Percentiles rank a stretch among this genome's conserved stretches.
phyloP scores from a whole-genome alignment of 2,797 vertebrate genomes.

The Hoplostethus mediterraneus region DNA sequence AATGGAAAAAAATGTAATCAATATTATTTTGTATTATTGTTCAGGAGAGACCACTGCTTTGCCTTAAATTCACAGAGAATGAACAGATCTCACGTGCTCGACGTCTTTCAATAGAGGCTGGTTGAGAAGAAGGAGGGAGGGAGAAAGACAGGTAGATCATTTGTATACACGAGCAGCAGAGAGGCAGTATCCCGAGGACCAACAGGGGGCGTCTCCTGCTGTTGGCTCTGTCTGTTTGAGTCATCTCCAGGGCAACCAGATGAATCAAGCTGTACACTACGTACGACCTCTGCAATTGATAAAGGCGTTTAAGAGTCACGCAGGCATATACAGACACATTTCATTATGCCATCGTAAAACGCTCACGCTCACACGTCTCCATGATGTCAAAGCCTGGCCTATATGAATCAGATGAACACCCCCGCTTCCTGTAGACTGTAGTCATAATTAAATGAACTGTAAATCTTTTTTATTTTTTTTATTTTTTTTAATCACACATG shows the following conservation, averaged over 20 bases:
- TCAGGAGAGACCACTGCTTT: too few species aligned
- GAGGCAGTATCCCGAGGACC: too few species aligned
- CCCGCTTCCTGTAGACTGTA: background rate
- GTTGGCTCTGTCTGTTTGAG: conserved; percentile 51
- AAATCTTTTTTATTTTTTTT: conserved; percentile 3
- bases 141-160: conserved; percentile 30
- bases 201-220: background rate
- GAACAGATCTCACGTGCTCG: too few species aligned
- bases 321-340: conserved; percentile 20
- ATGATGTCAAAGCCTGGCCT: conserved; percentile 38
- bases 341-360: conserved; percentile 38
- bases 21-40: too few species aligned
- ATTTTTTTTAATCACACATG: background rate
- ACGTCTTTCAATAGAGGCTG: too few species aligned
- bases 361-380: background rate
- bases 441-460: background rate
- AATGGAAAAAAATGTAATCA: too few species aligned
- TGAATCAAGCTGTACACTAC: conserved; percentile 48
- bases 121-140: background rate
- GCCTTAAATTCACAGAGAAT: too few species aligned
- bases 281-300: conserved; percentile 40
- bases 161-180: conserved; percentile 1
- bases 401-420: conserved; percentile 31
- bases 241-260: conserved; percentile 62
- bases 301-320: conserved; percentile 1